phyloP scores from a whole-genome alignment of 2,888 invertebrate genomes.

The Patella ulyssiponensis region DNA sequence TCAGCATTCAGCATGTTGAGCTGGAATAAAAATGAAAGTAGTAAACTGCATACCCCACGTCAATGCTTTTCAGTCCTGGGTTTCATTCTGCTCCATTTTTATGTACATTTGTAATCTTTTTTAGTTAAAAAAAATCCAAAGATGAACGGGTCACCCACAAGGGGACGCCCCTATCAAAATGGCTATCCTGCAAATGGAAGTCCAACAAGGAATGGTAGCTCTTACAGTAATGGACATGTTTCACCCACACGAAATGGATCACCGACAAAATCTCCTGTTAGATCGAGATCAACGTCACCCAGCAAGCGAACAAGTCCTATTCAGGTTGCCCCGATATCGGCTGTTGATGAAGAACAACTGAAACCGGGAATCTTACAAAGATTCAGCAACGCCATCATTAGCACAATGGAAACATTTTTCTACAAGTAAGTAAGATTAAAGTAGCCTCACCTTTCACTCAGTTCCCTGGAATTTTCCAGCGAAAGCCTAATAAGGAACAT shows the following conservation, averaged over 20 bases:
- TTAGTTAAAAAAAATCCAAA: too few relatives aligned
- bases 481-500: too few relatives aligned
- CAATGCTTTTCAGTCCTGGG: too few relatives aligned
- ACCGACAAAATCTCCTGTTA: background rate
- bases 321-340: background rate
- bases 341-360: background rate
- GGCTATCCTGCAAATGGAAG: background rate
- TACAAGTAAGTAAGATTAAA: slow-evolving; percentile 41
- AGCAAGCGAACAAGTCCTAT: background rate
- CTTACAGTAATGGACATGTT: background rate
- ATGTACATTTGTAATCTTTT: too few relatives aligned
- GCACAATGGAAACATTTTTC: slow-evolving; percentile 41
- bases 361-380: slow-evolving; percentile 34
- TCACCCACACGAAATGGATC: background rate
- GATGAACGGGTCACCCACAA: too few relatives aligned
- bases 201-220: background rate
- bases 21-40: too few relatives aligned
- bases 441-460: background rate
- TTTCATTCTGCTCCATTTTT: too few relatives aligned
- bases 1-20: too few relatives aligned
- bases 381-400: slow-evolving; percentile 43
- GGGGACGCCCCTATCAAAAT: too few relatives aligned
- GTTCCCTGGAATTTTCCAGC: background rate
- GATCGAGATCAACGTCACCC: background rate
- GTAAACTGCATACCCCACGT: too few relatives aligned